Conservation (phyloP, 2,797 vertebrate species). For the Balearica regulorum region DNA sequence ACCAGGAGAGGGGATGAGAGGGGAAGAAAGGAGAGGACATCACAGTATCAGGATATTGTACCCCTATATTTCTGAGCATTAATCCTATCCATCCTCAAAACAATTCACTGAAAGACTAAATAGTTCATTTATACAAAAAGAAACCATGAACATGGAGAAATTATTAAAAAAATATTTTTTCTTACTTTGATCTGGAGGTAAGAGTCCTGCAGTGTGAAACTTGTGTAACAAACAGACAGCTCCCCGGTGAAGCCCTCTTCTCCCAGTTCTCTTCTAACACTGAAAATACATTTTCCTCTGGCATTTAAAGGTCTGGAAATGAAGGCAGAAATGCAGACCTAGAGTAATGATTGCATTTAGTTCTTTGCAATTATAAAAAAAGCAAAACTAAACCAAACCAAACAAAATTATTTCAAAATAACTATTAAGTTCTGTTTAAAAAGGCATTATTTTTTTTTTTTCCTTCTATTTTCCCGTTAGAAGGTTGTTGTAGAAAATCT, state of each 20-base stretch:
- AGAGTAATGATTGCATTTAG: neutral
- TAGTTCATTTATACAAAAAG: neutral
- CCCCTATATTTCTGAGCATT: neutral
- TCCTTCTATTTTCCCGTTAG: neutral
- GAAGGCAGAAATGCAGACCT: neutral
- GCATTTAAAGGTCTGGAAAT: neutral
- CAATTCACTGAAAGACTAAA: neutral
- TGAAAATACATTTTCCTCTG: neutral
- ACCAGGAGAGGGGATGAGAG: neutral
- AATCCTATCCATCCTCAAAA: neutral
- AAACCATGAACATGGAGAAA: rapidly evolving
- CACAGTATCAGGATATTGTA: too few species aligned
- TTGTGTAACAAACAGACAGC: neutral
- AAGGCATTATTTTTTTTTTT: neutral
- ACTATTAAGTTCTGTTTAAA: neutral
- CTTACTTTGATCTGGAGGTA: neutral
- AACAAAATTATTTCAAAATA: neutral
- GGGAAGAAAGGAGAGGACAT: neutral
- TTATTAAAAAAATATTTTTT: neutral
- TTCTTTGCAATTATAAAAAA: neutral
- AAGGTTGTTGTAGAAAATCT: neutral
- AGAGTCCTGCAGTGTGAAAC: neutral
- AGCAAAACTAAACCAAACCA: too few species aligned
- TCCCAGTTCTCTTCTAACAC: neutral
- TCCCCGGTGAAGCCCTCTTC: neutral